Evolutionary conservation across 2,888 invertebrate species (phyloP).

Genomic region (Carcina quercana): DNA sequence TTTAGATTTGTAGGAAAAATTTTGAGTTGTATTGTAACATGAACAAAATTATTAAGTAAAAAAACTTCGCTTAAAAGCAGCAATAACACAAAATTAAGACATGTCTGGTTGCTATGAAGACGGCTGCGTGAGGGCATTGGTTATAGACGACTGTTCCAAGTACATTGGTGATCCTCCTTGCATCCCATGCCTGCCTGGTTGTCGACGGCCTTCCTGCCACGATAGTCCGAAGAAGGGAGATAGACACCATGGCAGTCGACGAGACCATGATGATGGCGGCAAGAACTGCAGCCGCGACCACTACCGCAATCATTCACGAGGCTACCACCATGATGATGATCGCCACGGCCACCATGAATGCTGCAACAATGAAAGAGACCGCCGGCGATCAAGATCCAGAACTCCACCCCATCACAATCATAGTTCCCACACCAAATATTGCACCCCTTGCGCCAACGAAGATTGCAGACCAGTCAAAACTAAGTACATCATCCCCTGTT

Average conservation of each 20-base stretch:
- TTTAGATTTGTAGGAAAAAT: too few relatives aligned
- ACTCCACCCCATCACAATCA: not conserved
- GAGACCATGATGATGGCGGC: not conserved
- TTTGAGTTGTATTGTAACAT: too few relatives aligned
- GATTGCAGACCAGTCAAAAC: conserved; percentile 40
- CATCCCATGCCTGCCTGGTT: conserved; percentile 40
- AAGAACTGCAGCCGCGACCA: not conserved
- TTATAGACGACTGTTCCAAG: too few relatives aligned
- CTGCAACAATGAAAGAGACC: not conserved
- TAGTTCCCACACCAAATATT: conserved; percentile 8
- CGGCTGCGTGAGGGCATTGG: too few relatives aligned
- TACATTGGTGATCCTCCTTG: conserved; percentile 20
- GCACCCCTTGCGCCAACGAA: conserved; percentile 19
- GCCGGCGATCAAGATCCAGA: conserved; percentile 2
- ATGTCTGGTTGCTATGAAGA: conserved; percentile 5
- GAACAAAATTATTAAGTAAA: too few relatives aligned
- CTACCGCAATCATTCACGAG: not conserved
- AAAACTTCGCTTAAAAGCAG: too few relatives aligned
- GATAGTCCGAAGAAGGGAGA: too few relatives aligned
- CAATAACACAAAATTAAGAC: too few relatives aligned
- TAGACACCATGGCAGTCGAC: not conserved
- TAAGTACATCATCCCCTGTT: conserved; percentile 64
- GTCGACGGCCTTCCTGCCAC: conserved; percentile 34
- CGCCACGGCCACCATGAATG: not conserved
- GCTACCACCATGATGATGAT: not conserved